Percentiles rank a stretch among this genome's conserved stretches.
phyloP scores from a whole-genome alignment of 2,797 vertebrate species.

The Coregonus sp. region DNA sequence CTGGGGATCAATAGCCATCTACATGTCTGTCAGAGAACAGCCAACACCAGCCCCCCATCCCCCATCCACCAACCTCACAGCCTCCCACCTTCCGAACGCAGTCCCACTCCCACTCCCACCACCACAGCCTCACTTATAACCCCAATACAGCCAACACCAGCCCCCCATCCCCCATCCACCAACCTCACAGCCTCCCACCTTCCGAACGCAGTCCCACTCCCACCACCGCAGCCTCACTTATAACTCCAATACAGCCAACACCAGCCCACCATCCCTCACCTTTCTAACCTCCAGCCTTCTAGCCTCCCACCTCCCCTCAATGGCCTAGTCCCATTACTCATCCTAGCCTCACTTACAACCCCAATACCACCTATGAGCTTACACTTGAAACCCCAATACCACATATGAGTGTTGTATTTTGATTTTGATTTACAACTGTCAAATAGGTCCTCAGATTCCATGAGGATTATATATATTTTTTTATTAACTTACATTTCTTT shows the following conservation, averaged over 20 bases:
- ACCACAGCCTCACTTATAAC: background rate
- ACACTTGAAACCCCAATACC: slow-evolving; percentile 5
- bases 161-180: too few relatives aligned
- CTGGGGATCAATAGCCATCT: slow-evolving; percentile 44
- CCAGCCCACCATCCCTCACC: slow-evolving; percentile 8
- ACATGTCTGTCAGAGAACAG: slow-evolving; percentile 38
- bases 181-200: background rate
- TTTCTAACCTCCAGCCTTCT: background rate
- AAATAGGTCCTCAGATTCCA: background rate
- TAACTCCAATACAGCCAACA: background rate
- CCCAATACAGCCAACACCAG: slow-evolving; percentile 9
- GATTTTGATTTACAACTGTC: background rate
- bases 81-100: slow-evolving; percentile 14
- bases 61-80: slow-evolving; percentile 4
- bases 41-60: slow-evolving; percentile 4
- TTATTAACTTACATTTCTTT: background rate
- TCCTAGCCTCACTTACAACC: slow-evolving; percentile 7
- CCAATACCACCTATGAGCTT: background rate
- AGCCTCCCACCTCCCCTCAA: background rate
- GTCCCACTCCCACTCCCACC: slow-evolving; percentile 3
- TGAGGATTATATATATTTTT: background rate
- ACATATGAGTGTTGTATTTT: background rate
- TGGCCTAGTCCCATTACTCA: background rate
- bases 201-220: slow-evolving; percentile 5
- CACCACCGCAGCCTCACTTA: background rate